phyloP scores from a whole-genome alignment of 2,113 vertebrate species.

The Theristicus caerulescens region DNA sequence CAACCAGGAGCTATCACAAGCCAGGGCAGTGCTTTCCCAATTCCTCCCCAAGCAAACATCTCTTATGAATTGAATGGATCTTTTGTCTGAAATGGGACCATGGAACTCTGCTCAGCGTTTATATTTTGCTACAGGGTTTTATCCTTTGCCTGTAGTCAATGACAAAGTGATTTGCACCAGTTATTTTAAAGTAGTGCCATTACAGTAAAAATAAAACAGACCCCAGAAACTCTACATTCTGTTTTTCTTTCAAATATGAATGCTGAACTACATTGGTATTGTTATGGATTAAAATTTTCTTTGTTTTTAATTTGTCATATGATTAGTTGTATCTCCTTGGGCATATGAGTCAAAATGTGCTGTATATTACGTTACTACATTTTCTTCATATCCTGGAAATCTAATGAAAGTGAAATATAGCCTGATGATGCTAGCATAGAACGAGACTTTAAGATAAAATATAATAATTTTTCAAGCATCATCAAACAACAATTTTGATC shows the following conservation, averaged over 20 bases:
- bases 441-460: background rate
- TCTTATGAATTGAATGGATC: background rate
- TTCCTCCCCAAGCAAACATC: background rate
- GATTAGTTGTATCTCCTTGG: background rate
- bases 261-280: background rate
- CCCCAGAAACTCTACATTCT: background rate
- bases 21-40: background rate
- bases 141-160: background rate
- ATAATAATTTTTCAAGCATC: background rate
- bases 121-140: background rate
- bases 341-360: background rate
- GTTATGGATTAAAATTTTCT: background rate
- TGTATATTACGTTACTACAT: background rate
- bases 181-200: background rate
- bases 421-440: background rate
- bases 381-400: background rate
- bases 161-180: background rate
- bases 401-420: background rate
- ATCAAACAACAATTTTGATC: constrained; percentile 17
- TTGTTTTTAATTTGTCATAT: background rate
- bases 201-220: background rate
- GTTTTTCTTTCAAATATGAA: background rate
- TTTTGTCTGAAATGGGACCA: background rate
- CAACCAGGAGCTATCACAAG: background rate
- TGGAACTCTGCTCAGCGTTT: background rate